Evolutionary conservation across 2,113 vertebrate genomes (phyloP).

Genomic region (Benitochromis conjunctus): DNA sequence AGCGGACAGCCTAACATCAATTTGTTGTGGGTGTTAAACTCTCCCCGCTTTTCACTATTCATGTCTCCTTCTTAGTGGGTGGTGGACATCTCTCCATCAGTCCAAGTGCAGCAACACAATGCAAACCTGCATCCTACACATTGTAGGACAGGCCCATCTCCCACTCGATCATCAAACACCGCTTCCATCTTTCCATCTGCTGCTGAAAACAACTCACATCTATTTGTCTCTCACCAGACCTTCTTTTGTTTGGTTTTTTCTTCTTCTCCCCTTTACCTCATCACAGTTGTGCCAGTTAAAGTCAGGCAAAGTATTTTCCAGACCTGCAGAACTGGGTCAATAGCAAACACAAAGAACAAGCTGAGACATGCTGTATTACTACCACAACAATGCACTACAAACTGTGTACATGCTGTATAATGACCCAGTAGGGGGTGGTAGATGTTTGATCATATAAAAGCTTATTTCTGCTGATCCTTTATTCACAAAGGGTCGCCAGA

Average conservation of each 20-base stretch:
- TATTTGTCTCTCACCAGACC: not conserved
- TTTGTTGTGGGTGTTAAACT: not conserved
- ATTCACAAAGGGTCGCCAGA: not conserved
- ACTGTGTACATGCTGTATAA: not conserved
- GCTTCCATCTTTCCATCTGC: not conserved
- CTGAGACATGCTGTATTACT: not conserved
- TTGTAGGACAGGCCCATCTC: slow-evolving; percentile 6
- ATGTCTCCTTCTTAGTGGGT: slow-evolving; percentile 13
- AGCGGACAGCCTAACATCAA: not conserved
- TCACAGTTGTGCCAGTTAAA: not conserved
- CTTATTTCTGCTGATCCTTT: not conserved
- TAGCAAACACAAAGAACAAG: not conserved
- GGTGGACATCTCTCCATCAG: slow-evolving; percentile 29
- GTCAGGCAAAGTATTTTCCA: not conserved
- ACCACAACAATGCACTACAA: not conserved
- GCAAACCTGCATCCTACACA: slow-evolving; percentile 32
- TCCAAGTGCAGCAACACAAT: slow-evolving; percentile 27
- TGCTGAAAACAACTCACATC: not conserved
- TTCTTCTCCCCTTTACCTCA: not conserved
- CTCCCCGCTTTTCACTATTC: not conserved
- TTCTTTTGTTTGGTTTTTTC: not conserved
- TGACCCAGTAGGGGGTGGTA: not conserved
- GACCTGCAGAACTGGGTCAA: not conserved
- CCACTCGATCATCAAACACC: slow-evolving; percentile 9
- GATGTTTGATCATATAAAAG: not conserved